Base-by-base conservation (phyloP, 1,140 invertebrate species). In the Chionoecetes opilio region DNA sequence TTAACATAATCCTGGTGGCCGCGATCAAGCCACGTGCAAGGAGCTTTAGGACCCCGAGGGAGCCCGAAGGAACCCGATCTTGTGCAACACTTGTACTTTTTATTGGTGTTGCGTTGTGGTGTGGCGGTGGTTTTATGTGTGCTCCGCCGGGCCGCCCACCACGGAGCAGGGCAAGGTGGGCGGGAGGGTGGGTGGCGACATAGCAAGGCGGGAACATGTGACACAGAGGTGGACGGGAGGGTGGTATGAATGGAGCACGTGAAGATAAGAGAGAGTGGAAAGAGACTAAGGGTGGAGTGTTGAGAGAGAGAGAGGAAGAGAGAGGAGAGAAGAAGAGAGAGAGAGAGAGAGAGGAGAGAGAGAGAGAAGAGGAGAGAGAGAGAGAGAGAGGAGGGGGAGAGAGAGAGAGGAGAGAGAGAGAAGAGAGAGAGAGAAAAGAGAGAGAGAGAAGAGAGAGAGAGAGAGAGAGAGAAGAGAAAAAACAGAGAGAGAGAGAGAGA, bases 11-110 rank as follows among this genome's bases (percentile, higher is more conserved):
- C 17, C 34, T 34, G 32, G 31, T 29, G 14, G 34, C 21, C 3
- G 35, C n/a, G 29, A 75, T 29, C 5, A 34, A 75, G 29, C 41
- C 37, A 53, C 89, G 21, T 3, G 21, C 21, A 21, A 75, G 63
- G 63, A n/a, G 21, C 0, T 46, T 14, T 8, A 14, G 41, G 14
- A 46, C 41, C 41, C 41, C 41, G n/a, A 75, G 63, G 21, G n/a
- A 63, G 53, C 53, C 53, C 53, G 21, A 63, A 63, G 17, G 9
- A 26, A 21, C 21, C 11, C 21, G 6, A 75, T 75, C 63, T 75
- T 75, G 63, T 75, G 63, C 63, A 75, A 75, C 63, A 75, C 63
- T 75, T 75, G 63, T 75, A 21, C 63, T n/a, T n/a, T 75, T 75
- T 75, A 75, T 75, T 75, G 63, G 63, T 75, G n/a, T 75, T 75